These are phyloP conservation scores for Tachyglossus aculeatus DNA, from an alignment of 2,797 vertebrate species.

Conservation along the genomic window DNA sequence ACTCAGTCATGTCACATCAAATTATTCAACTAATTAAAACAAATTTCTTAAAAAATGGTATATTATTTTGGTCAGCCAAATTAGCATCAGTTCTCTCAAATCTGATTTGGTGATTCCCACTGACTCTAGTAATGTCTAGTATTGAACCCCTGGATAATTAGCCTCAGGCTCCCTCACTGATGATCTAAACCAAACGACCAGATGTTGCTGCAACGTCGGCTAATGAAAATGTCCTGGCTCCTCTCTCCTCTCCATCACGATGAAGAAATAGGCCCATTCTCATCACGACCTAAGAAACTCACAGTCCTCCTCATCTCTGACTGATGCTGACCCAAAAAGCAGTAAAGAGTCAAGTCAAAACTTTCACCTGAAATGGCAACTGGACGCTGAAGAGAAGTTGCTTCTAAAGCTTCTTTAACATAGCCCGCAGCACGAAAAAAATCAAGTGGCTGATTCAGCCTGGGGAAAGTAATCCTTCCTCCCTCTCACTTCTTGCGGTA, in stretches of 20 bases:
- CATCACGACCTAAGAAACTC: slow-evolving; percentile 33
- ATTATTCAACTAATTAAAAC: slow-evolving; percentile 71
- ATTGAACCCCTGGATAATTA: slow-evolving; percentile 64
- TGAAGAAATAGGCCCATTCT: slow-evolving; percentile 53
- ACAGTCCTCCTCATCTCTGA: neutral
- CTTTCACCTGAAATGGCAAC: neutral
- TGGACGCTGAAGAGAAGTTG: neutral
- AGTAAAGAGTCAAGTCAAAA: neutral
- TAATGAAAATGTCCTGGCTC: slow-evolving; percentile 62
- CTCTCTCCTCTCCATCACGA: slow-evolving; percentile 43
- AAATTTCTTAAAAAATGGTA: slow-evolving; percentile 68
- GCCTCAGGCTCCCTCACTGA: slow-evolving; percentile 55
- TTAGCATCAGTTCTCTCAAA: slow-evolving; percentile 57
- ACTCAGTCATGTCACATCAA: slow-evolving; percentile 64
- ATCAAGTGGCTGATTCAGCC: neutral
- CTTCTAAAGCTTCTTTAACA: neutral
- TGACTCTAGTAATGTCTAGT: slow-evolving; percentile 49
- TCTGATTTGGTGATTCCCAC: slow-evolving; percentile 59
- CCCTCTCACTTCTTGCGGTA: neutral
- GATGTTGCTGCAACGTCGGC: slow-evolving; percentile 58
- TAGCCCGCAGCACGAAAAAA: neutral
- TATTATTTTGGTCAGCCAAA: slow-evolving; percentile 70
- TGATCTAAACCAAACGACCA: slow-evolving; percentile 55
- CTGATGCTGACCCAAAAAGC: neutral
- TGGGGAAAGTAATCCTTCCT: slow-evolving; percentile 28